Conservation (phyloP, 2,888 invertebrate genomes). For the Gasteruption jaculator region DNA sequence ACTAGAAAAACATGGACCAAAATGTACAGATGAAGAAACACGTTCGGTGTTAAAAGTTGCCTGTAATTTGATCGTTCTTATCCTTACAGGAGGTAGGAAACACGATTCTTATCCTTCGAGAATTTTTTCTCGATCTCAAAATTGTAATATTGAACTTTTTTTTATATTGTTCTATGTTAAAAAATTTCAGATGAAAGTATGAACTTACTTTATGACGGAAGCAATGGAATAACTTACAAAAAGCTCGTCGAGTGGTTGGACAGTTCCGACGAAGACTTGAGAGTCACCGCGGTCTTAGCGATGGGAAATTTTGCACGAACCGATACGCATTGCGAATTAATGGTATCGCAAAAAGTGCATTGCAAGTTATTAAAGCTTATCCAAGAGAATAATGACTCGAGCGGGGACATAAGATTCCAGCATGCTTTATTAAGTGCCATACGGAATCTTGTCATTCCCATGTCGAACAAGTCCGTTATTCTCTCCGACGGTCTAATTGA, state of each 20-base stretch:
- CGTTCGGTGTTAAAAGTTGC: constrained; percentile 74
- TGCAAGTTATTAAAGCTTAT: constrained; percentile 59
- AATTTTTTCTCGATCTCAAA: not conserved
- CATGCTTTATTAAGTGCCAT: constrained; percentile 76
- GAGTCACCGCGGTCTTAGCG: constrained; percentile 79
- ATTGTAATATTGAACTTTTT: not conserved
- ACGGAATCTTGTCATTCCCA: constrained; percentile 71
- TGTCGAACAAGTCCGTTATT: constrained; percentile 69
- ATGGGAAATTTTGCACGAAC: constrained; percentile 87
- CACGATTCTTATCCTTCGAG: constrained; percentile 4
- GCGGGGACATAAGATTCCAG: constrained; percentile 54
- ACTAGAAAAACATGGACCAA: constrained; percentile 65
- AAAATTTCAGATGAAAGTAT: constrained; percentile 73
- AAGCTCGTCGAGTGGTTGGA: constrained; percentile 76
- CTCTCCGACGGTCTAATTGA: constrained; percentile 70
- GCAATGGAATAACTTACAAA: constrained; percentile 67
- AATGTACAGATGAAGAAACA: constrained; percentile 62
- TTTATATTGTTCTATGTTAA: constrained; percentile 3
- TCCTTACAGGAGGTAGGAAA: constrained; percentile 75
- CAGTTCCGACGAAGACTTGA: constrained; percentile 67
- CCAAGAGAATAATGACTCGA: constrained; percentile 32
- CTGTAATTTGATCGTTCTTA: constrained; percentile 79
- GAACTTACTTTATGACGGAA: constrained; percentile 74
- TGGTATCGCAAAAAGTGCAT: constrained; percentile 76
- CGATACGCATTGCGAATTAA: constrained; percentile 77